Conservation (phyloP, 92 coral and sea anemone species). For the Scolanthus callimorphus region DNA sequence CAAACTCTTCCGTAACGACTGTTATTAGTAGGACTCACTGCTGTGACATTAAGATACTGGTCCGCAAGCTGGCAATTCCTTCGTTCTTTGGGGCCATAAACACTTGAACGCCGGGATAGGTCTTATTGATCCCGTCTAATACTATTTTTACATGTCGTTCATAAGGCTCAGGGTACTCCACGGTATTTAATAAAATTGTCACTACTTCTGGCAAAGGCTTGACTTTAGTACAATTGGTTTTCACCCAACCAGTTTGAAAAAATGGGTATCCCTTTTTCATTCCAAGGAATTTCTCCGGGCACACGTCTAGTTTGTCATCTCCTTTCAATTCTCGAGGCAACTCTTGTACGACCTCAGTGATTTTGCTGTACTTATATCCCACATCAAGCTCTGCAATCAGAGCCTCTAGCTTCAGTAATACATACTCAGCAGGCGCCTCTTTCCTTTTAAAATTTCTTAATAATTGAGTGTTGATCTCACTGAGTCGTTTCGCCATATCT, state of each 20-base stretch:
- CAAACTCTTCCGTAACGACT: slow-evolving; percentile 20
- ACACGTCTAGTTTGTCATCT: slow-evolving; percentile 24
- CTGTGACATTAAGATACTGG: slow-evolving; percentile 3
- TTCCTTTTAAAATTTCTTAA: slow-evolving; percentile 2
- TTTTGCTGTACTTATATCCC: slow-evolving; percentile 5
- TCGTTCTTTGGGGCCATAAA: slow-evolving; percentile 14
- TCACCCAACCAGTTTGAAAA: slow-evolving; percentile 25
- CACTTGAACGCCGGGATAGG: slow-evolving; percentile 13
- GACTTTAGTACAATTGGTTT: slow-evolving; percentile 24
- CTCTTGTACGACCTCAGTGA: slow-evolving; percentile 2
- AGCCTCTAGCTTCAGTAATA: slow-evolving; percentile 16
- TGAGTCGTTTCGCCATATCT: slow-evolving; percentile 17
- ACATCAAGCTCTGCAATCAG: slow-evolving; percentile 8
- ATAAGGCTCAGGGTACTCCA: slow-evolving; percentile 22
- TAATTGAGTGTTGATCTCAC: slow-evolving; percentile 22
- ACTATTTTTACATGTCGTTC: slow-evolving; percentile 2
- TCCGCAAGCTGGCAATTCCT: slow-evolving; percentile 6
- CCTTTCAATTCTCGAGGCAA: neutral
- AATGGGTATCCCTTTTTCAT: slow-evolving; percentile 21
- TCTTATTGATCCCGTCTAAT: slow-evolving; percentile 5
- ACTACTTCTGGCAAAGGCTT: slow-evolving; percentile 29
- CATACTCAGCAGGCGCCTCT: slow-evolving; percentile 10
- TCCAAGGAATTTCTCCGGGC: slow-evolving; percentile 43
- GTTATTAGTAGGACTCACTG: slow-evolving; percentile 2
- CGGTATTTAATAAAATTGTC: slow-evolving; percentile 12